These are phyloP conservation scores for Eudyptes chrysolophus DNA, from an alignment of 2,113 vertebrate species.

Conservation along the genomic window DNA sequence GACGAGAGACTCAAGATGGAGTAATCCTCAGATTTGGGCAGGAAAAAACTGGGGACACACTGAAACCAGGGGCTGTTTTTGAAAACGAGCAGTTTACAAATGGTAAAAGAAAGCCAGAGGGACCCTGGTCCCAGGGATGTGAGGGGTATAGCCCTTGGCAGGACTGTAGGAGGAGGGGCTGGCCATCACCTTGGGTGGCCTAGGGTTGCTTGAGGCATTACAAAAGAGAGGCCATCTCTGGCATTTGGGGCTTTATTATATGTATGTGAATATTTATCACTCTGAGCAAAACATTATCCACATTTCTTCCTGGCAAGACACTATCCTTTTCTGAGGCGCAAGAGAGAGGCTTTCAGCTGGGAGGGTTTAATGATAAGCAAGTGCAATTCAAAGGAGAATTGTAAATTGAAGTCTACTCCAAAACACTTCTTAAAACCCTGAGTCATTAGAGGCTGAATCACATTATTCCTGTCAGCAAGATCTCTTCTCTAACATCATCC, in stretches of 20 bases:
- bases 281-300: background rate
- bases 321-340: conserved; percentile 18
- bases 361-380: conserved; percentile 45
- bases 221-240: background rate
- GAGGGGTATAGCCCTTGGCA: background rate
- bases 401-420: conserved; percentile 59
- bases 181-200: conserved; percentile 18
- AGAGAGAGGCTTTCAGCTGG: conserved; percentile 25
- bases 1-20: background rate
- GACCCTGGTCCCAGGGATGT: accelerated
- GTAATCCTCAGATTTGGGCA: background rate
- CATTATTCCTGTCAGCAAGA: conserved; percentile 61
- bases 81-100: background rate
- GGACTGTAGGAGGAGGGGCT: background rate
- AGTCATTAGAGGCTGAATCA: conserved; percentile 70
- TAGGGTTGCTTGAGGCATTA: background rate
- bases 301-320: conserved; percentile 24
- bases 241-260: background rate
- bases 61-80: background rate
- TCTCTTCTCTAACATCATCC: conserved; percentile 55
- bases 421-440: conserved; percentile 63
- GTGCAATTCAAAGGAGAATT: conserved; percentile 36
- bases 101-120: background rate
- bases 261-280: background rate
- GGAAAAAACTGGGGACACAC: background rate